Evolutionary conservation across 2,113 vertebrate genomes (phyloP).

Genomic region (Equus przewalskii): DNA sequence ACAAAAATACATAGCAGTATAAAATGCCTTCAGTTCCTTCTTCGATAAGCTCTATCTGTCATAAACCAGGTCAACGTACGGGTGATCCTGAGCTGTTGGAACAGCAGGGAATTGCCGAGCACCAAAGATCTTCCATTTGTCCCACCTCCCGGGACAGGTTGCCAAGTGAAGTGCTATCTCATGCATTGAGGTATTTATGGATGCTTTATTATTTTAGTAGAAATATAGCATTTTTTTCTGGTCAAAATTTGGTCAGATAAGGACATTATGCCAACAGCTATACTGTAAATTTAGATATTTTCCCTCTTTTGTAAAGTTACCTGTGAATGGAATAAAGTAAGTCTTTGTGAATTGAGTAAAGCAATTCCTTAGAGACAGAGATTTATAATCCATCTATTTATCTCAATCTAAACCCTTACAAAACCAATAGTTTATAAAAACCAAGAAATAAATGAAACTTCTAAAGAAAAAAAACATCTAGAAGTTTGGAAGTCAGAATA

Average conservation of each 20-base stretch:
- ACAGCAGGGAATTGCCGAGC: not conserved
- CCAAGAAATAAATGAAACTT: not conserved
- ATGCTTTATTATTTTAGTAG: not conserved
- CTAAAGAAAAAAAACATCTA: not conserved
- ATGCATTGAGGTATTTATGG: not conserved
- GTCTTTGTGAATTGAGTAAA: slow-evolving; percentile 3
- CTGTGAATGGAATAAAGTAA: not conserved
- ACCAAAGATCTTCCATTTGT: not conserved
- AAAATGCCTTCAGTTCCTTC: not conserved
- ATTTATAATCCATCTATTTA: not conserved
- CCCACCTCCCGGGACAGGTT: not conserved
- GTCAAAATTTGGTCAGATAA: not conserved
- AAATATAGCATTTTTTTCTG: not conserved
- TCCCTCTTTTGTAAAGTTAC: not conserved
- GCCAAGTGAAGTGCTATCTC: not conserved
- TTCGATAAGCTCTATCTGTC: not conserved
- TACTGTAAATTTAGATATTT: not conserved
- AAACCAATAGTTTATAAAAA: not conserved
- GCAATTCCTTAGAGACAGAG: not conserved
- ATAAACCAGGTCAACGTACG: not conserved
- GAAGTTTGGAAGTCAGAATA: not conserved
- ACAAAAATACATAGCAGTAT: not conserved
- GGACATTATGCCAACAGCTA: not conserved
- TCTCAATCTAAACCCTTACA: not conserved
- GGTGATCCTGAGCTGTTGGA: not conserved